Evolutionary conservation across 2,797 vertebrate genomes (phyloP).

Genomic region (Falco naumanni): DNA sequence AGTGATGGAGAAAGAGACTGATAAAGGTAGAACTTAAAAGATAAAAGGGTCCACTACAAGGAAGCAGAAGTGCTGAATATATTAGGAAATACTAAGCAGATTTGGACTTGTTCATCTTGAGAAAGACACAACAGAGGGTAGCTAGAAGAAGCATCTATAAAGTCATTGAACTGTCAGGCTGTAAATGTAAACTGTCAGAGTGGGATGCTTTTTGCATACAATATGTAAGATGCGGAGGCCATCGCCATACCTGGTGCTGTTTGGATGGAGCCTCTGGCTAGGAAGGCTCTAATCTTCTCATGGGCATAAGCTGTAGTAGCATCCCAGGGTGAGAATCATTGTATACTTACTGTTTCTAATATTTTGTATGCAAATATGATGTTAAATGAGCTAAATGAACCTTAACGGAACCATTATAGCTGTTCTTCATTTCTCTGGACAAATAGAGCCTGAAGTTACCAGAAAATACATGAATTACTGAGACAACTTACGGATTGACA

Average conservation of each 20-base stretch:
- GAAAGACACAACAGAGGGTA: not conserved
- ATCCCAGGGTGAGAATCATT: not conserved
- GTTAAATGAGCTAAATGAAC: not conserved
- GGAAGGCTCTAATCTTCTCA: not conserved
- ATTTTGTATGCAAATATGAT: not conserved
- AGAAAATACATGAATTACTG: not conserved
- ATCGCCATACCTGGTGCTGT: not conserved
- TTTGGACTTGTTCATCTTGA: not conserved
- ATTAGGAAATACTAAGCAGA: not conserved
- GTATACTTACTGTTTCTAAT: not conserved
- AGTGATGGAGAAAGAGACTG: constrained; percentile 80
- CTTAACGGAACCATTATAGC: not conserved
- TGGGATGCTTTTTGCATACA: not conserved
- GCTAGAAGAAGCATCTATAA: not conserved
- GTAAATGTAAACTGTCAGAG: not conserved
- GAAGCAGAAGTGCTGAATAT: not conserved
- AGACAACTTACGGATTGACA: not conserved
- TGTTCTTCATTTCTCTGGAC: not conserved
- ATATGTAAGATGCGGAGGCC: not conserved
- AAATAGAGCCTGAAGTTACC: not conserved
- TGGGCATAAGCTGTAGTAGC: not conserved
- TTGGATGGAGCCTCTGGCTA: not conserved
- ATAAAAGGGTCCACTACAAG: not conserved
- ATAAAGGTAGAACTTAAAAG: constrained; percentile 81
- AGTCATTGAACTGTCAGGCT: not conserved